These are phyloP conservation scores for Thalassarche chlororhynchos DNA, from an alignment of 2,113 vertebrate species.

Conservation along the genomic window DNA sequence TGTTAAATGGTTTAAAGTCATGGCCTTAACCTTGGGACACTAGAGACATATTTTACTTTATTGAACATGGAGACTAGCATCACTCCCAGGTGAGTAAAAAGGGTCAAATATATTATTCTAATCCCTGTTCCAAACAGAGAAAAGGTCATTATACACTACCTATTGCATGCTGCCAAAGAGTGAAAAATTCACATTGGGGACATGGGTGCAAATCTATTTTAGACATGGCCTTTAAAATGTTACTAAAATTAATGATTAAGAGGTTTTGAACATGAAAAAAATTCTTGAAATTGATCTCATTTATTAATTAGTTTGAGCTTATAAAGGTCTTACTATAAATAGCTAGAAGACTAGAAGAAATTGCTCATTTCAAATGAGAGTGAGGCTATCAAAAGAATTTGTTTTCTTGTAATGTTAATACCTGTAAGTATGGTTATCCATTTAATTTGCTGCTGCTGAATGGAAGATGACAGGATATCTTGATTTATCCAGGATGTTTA, in stretches of 20 bases:
- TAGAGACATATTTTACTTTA: slow-evolving; percentile 82
- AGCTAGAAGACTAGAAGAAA: slow-evolving; percentile 71
- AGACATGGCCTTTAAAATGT: slow-evolving; percentile 82
- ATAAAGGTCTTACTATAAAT: slow-evolving; percentile 83
- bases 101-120: slow-evolving; percentile 87
- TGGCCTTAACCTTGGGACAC: slow-evolving; percentile 81
- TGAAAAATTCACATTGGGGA: slow-evolving; percentile 80
- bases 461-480: background rate
- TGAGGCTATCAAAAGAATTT: slow-evolving; percentile 52
- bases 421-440: background rate
- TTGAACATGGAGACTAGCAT: slow-evolving; percentile 79
- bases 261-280: slow-evolving; percentile 76
- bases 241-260: slow-evolving; percentile 83
- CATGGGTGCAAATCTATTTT: slow-evolving; percentile 81
- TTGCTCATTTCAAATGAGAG: slow-evolving; percentile 67
- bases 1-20: slow-evolving; percentile 81
- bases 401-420: slow-evolving; percentile 63
- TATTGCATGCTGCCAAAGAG: slow-evolving; percentile 74
- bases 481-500: background rate
- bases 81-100: slow-evolving; percentile 80
- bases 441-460: background rate
- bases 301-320: slow-evolving; percentile 83
- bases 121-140: slow-evolving; percentile 85
- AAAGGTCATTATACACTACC: slow-evolving; percentile 82
- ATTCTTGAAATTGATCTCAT: slow-evolving; percentile 79